Percentiles rank a stretch among this genome's conserved stretches.
Evolutionary conservation across 2,113 vertebrate genomes (phyloP).

Genomic region (Sturnira hondurensis): DNA sequence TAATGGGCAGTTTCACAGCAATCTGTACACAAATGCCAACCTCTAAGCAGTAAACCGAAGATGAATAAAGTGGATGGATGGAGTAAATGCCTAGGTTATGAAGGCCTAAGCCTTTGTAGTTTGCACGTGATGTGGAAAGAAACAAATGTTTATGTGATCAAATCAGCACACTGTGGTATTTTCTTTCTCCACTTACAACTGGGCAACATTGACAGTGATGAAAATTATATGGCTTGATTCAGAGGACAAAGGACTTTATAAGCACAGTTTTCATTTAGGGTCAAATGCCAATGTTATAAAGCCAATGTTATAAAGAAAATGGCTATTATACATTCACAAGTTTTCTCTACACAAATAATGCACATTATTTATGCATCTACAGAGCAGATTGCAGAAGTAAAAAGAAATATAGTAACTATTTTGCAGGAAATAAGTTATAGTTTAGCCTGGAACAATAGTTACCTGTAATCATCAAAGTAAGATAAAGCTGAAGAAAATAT

Average conservation of each 20-base stretch:
- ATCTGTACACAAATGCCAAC: not conserved
- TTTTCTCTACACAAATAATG: not conserved
- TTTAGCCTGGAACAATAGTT: not conserved
- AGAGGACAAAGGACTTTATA: not conserved
- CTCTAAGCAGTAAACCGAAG: not conserved
- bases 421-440: not conserved
- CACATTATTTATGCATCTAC: not conserved
- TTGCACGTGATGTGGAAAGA: not conserved
- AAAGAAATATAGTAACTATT: not conserved
- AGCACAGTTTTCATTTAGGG: not conserved
- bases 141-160: not conserved
- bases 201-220: not conserved
- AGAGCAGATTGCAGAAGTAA: not conserved
- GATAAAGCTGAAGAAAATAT: not conserved
- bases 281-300: not conserved
- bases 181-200: not conserved
- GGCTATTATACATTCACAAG: not conserved
- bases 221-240: constrained; percentile 17
- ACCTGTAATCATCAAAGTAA: not conserved
- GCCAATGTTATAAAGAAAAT: not conserved
- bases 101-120: not conserved
- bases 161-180: not conserved
- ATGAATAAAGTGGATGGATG: not conserved
- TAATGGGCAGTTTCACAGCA: constrained; percentile 10
- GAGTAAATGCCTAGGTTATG: not conserved